phyloP scores from a whole-genome alignment of 2,888 invertebrate genomes.

The Acrocera orbiculus region DNA sequence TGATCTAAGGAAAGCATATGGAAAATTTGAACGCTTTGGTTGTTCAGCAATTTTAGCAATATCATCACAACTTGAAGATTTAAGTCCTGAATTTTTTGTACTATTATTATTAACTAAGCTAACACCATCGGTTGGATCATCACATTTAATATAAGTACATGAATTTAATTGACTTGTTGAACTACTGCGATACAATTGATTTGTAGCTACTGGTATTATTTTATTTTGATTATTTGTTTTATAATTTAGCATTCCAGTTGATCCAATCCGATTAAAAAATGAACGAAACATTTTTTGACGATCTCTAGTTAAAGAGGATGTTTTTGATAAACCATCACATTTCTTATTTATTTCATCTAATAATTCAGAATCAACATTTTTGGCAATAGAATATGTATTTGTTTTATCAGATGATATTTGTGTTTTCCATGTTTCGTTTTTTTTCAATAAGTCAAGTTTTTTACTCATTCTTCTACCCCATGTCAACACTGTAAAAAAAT shows the following conservation, averaged over 20 bases:
- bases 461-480: conserved; percentile 67
- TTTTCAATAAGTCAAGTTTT: conserved; percentile 54
- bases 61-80: conserved; percentile 55
- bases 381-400: conserved; percentile 23
- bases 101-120: conserved; percentile 38
- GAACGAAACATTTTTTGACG: conserved; percentile 45
- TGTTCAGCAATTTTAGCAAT: conserved; percentile 42
- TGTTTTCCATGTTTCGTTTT: conserved; percentile 42
- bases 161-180: conserved; percentile 60
- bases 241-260: conserved; percentile 53
- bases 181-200: conserved; percentile 47
- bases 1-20: conserved; percentile 59
- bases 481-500: conserved; percentile 41
- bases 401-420: neutral
- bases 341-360: conserved; percentile 5
- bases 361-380: conserved; percentile 11
- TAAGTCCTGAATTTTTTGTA: conserved; percentile 32
- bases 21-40: conserved; percentile 48
- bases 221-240: conserved; percentile 22
- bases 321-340: no score
- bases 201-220: conserved; percentile 3
- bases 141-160: conserved; percentile 49
- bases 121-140: conserved; percentile 63
- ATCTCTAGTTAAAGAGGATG: conserved; percentile 12
- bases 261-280: conserved; percentile 58